Conservation (phyloP, 92 coral and sea anemone genomes). For the Umimayanthus kanabou region DNA sequence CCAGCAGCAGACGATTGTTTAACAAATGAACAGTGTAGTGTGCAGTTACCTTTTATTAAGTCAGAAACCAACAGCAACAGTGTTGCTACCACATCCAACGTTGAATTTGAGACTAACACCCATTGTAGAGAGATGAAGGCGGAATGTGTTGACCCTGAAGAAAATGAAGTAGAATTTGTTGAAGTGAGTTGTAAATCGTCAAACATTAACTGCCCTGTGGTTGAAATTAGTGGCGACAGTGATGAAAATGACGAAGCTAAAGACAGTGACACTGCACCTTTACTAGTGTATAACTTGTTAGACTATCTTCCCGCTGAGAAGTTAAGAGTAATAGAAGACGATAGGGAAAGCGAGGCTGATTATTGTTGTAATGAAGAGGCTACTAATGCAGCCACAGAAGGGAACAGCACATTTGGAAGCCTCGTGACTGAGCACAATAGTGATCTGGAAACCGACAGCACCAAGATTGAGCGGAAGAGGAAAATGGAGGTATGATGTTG, state of each 20-base stretch:
- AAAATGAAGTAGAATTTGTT: background rate
- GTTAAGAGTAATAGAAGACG: background rate
- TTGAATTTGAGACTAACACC: background rate
- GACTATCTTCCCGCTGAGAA: slow-evolving; percentile 11
- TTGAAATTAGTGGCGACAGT: background rate
- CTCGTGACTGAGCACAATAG: background rate
- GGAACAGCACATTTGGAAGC: background rate
- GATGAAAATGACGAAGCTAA: background rate
- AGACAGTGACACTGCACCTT: background rate
- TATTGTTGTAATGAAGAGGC: background rate
- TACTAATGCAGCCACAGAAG: background rate
- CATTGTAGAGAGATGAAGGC: background rate
- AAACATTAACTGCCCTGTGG: background rate
- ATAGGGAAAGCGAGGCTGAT: background rate
- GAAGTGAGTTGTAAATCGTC: background rate
- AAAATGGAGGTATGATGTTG: background rate
- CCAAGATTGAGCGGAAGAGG: background rate
- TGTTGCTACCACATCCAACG: background rate
- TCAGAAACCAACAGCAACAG: background rate
- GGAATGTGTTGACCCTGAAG: background rate
- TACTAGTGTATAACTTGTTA: background rate
- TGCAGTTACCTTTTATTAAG: background rate
- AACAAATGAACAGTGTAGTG: background rate
- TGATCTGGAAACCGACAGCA: background rate
- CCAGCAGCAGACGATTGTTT: background rate